These are phyloP conservation scores for Camponotus floridanus DNA, from an alignment of 1,140 invertebrate species.

Conservation along the genomic window DNA sequence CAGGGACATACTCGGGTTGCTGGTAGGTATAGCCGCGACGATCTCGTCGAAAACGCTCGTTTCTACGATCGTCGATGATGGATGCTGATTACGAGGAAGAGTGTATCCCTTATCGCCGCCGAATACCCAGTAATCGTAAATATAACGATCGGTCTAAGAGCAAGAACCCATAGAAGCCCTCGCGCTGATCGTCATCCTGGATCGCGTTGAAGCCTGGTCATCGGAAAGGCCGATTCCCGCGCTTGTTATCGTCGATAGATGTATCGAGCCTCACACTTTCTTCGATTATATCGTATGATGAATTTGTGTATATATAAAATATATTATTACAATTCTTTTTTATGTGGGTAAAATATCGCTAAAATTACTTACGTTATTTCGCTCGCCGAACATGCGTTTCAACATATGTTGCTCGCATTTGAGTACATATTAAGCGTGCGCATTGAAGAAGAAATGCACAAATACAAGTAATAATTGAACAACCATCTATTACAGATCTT, in stretches of 20 bases:
- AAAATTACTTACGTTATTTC: conserved; percentile 13
- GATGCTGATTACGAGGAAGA: not conserved
- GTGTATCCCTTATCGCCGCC: conserved; percentile 8
- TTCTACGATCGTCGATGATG: not conserved
- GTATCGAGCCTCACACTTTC: not conserved
- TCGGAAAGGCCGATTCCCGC: not conserved
- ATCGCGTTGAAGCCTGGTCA: conserved; percentile 6
- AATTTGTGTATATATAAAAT: too few species aligned
- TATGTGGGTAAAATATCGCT: not conserved
- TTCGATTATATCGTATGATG: conserved; percentile 17
- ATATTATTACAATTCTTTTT: too few species aligned
- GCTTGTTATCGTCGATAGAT: not conserved
- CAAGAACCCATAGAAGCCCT: not conserved
- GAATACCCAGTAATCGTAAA: conserved; percentile 20
- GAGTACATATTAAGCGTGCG: not conserved
- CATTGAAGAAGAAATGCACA: not conserved
- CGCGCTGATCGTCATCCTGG: not conserved
- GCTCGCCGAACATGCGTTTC: not conserved
- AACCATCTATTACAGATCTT: not conserved
- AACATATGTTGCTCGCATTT: not conserved
- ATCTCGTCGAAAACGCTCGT: not conserved
- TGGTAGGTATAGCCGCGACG: not conserved
- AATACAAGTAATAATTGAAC: not conserved
- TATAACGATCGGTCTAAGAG: not conserved
- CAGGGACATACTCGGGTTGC: conserved; percentile 23